Conservation (phyloP, 2,888 invertebrate genomes). For the Galeopsomyia nigrocyanea region DNA sequence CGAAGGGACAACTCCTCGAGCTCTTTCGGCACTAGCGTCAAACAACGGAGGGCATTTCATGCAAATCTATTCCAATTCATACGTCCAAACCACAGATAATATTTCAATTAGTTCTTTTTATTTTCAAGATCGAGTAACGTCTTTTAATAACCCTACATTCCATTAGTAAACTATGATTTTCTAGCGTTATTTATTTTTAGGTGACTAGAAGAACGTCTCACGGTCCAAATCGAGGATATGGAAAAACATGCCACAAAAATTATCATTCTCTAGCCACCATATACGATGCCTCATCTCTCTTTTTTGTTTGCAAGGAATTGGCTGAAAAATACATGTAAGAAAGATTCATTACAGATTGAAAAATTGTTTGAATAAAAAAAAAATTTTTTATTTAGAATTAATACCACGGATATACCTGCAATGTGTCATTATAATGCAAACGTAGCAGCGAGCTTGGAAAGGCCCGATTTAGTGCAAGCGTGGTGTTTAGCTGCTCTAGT, state of each 20-base stretch:
- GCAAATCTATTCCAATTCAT: slow-evolving; percentile 71
- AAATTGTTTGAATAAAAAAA: background rate
- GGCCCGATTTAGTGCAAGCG: slow-evolving; percentile 87
- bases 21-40: slow-evolving; percentile 80
- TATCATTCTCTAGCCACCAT: slow-evolving; percentile 76
- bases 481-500: slow-evolving; percentile 88
- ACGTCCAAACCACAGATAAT: slow-evolving; percentile 60
- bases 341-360: slow-evolving; percentile 3
- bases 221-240: slow-evolving; percentile 55
- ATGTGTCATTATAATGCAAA: slow-evolving; percentile 88
- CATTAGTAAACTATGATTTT: no score
- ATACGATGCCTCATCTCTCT: slow-evolving; percentile 81
- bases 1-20: slow-evolving; percentile 84
- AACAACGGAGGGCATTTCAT: slow-evolving; percentile 71
- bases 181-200: slow-evolving; percentile 47
- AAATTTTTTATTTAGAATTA: slow-evolving; percentile 56
- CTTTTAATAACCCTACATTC: background rate
- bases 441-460: slow-evolving; percentile 80
- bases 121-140: slow-evolving; percentile 80
- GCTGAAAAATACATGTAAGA: slow-evolving; percentile 85
- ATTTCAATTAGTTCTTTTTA: slow-evolving; percentile 83
- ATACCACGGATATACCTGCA: slow-evolving; percentile 67
- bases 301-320: slow-evolving; percentile 84
- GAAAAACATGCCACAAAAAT: slow-evolving; percentile 60
- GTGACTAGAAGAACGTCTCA: slow-evolving; percentile 59